phyloP scores from a whole-genome alignment of 2,888 invertebrate genomes.

The Salticus scenicus region DNA sequence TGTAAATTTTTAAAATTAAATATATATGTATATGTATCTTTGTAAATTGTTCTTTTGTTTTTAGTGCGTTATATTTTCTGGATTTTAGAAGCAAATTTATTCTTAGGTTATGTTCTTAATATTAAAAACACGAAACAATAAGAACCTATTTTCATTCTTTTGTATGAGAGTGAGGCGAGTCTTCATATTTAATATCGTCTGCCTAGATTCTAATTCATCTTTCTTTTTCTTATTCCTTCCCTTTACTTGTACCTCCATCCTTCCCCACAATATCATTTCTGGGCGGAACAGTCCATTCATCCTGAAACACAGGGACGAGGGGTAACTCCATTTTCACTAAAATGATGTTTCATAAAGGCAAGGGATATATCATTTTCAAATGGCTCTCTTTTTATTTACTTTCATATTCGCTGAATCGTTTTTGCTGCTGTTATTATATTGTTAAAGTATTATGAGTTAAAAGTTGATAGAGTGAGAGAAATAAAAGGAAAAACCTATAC shows the following conservation, averaged over 20 bases:
- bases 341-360: constrained; percentile 26
- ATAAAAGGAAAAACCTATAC: too few species aligned
- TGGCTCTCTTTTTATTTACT: neutral
- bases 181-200: constrained; percentile 42
- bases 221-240: constrained; percentile 6
- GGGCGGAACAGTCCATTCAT: neutral
- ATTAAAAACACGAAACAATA: constrained; percentile 43
- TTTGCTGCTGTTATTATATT: too few species aligned
- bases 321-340: constrained; percentile 24
- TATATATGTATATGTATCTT: too few species aligned
- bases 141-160: constrained; percentile 21
- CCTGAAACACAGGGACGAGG: neutral
- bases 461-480: neutral
- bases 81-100: too few species aligned
- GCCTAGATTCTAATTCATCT: constrained; percentile 44
- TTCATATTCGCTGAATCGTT: neutral
- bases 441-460: neutral
- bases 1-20: too few species aligned
- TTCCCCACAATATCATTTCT: constrained; percentile 21
- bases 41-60: too few species aligned
- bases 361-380: constrained; percentile 49
- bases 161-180: neutral
- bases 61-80: too few species aligned
- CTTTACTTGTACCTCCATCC: too few species aligned
- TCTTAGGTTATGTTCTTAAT: constrained; percentile 29